Evolutionary conservation across 2,113 vertebrate species (phyloP), one percentile per base, ranked within the genome.

Genomic region (Lepisosteus osseus): DNA sequence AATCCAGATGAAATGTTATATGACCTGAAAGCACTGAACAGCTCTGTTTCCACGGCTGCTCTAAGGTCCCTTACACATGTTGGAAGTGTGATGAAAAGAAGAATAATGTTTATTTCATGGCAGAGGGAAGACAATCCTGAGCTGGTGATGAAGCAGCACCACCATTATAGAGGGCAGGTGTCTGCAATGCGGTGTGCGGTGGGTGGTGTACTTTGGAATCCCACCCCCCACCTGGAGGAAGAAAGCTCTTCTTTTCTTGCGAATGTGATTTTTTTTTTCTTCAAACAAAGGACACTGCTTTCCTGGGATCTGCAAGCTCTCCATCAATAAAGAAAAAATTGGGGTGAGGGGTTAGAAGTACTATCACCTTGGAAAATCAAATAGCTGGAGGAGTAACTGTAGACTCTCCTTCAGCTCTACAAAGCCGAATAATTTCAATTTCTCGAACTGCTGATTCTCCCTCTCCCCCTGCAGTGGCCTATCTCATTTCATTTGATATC

Each of bases 121-220:
- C 29, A 29, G 0, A 1, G 29, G 2, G 29, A 29, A 29, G 29
- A 29, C 29, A 29, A 29, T 29, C 29, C 29, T 29, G 29, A 29
- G 29, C 29, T 29, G 29, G 29, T 29, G 29, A 29, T 29, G 29
- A 29, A 29, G 29, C 29, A 29, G 29, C 29, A 1, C 29, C 29
- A 29, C 29, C 29, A 29, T 29, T 29, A 29, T 0, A 9, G 15
- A 56, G 54, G 12, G 14, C 7, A 3, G 47, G 66, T 77, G 79
- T 77, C 86, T 84, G 86, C 85, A 85, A 76, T 85, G 85, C 84
- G 87, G 83, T 71, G 77, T 72, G 69, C 54, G 69, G 54, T 3
- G 71, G 29, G 29, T 29, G 29, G 29, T 29, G 29, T 29, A 29
- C 29, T 29, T 2, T 29, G 29, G 29, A 29, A 29, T 78, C 78